Conservation (phyloP, 1,140 invertebrate genomes). For the Glomeris maerens region DNA sequence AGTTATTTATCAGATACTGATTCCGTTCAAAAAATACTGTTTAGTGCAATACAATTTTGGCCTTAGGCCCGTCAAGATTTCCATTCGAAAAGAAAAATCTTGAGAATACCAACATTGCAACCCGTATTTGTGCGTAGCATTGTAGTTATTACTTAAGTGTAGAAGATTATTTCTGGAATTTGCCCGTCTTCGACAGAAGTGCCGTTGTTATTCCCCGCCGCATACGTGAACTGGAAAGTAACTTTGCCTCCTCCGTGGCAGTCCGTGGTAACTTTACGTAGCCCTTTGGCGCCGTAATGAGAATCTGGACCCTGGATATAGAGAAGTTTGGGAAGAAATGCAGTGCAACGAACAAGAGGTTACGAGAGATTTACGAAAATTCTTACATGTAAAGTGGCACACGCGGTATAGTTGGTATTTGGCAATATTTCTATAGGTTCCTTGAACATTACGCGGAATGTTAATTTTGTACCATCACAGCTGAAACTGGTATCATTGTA, state of each 20-base stretch:
- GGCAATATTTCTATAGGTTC: slow-evolving; percentile 70
- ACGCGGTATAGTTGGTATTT: slow-evolving; percentile 67
- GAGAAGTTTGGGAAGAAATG: background rate
- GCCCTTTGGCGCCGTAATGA: slow-evolving; percentile 70
- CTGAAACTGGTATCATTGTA: slow-evolving; percentile 61
- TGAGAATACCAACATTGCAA: no score
- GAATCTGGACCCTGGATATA: slow-evolving; percentile 64
- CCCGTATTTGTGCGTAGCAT: no score
- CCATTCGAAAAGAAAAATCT: no score
- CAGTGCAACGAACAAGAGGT: background rate
- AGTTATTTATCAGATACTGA: no score
- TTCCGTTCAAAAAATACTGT: no score
- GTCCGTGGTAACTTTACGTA: slow-evolving; percentile 58
- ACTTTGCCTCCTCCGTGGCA: slow-evolving; percentile 52
- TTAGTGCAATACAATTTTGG: no score
- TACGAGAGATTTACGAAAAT: slow-evolving; percentile 3
- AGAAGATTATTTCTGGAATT: slow-evolving; percentile 80
- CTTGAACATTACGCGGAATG: slow-evolving; percentile 77
- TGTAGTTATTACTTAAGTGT: slow-evolving; percentile 28
- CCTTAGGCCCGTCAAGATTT: no score
- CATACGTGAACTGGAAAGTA: slow-evolving; percentile 72
- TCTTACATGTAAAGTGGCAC: slow-evolving; percentile 59
- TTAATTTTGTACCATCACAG: slow-evolving; percentile 64
- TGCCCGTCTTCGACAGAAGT: slow-evolving; percentile 81
- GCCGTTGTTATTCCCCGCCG: slow-evolving; percentile 76